Conservation (phyloP, 1,140 invertebrate genomes). For the Lepidotrigona ventralis region DNA sequence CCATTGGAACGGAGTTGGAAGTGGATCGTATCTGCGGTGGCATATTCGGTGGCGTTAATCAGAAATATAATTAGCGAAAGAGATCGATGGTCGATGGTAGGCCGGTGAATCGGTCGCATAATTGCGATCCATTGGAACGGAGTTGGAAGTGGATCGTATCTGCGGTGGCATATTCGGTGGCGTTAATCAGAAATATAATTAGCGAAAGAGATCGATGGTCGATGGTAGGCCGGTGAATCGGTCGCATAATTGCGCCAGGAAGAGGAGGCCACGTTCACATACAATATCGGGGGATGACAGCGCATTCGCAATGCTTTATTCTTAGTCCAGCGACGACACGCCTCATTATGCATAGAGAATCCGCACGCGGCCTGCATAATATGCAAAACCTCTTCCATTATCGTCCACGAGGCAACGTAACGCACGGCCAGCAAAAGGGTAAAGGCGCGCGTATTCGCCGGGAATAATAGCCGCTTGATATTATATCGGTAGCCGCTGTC, state of each 20-base stretch:
- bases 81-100: neutral
- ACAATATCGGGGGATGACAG: constrained; percentile 61
- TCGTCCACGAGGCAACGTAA: constrained; percentile 70
- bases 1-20: neutral
- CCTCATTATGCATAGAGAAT: constrained; percentile 77
- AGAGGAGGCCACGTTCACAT: constrained; percentile 58
- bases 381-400: constrained; percentile 74
- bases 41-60: constrained; percentile 25
- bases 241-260: constrained; percentile 55
- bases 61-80: constrained; percentile 39
- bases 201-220: neutral
- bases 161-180: neutral
- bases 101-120: constrained; percentile 41
- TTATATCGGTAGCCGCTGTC: constrained; percentile 39
- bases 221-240: constrained; percentile 22
- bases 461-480: constrained; percentile 43
- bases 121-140: too few relatives aligned
- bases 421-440: constrained; percentile 41
- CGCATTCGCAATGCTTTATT: constrained; percentile 71
- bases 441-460: constrained; percentile 33
- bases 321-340: constrained; percentile 72
- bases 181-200: constrained; percentile 47
- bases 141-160: neutral
- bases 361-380: constrained; percentile 76
- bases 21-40: neutral